phyloP scores from a whole-genome alignment of 2,113 vertebrate genomes.

The Cephalopholis sonnerati region DNA sequence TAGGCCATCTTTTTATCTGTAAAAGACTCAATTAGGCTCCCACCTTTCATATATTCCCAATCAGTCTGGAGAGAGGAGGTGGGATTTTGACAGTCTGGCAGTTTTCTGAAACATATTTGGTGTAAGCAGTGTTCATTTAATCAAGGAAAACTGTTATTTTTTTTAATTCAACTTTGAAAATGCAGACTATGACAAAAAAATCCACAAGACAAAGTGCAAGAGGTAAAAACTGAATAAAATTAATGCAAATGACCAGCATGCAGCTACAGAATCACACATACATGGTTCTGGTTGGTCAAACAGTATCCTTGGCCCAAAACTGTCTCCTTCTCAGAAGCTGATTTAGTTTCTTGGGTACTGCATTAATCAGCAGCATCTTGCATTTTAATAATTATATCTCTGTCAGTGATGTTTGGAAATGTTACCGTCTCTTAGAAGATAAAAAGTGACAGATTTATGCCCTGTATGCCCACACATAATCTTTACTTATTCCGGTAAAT shows the following conservation, averaged over 20 bases:
- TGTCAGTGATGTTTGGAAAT: neutral
- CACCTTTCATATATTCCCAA: neutral
- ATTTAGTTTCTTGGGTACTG: neutral
- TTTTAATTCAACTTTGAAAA: neutral
- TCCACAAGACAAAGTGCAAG: neutral
- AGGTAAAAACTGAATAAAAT: neutral
- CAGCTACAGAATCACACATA: neutral
- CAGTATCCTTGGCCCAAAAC: neutral
- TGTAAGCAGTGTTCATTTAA: neutral
- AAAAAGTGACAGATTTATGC: too few species aligned
- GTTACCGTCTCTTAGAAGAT: too few species aligned
- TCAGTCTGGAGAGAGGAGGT: neutral
- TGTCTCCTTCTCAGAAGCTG: neutral
- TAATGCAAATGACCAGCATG: neutral
- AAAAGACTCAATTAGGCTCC: slow-evolving; percentile 23
- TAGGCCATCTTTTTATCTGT: neutral
- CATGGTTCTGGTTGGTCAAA: neutral
- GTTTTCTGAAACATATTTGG: neutral
- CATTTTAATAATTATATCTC: neutral
- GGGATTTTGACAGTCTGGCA: neutral
- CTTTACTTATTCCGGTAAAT: too few species aligned
- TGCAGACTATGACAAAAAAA: too few species aligned
- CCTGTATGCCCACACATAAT: too few species aligned
- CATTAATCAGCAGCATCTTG: neutral
- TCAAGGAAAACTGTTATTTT: neutral